phyloP scores from a whole-genome alignment of 2,113 vertebrate genomes.

The Thymallus thymallus region DNA sequence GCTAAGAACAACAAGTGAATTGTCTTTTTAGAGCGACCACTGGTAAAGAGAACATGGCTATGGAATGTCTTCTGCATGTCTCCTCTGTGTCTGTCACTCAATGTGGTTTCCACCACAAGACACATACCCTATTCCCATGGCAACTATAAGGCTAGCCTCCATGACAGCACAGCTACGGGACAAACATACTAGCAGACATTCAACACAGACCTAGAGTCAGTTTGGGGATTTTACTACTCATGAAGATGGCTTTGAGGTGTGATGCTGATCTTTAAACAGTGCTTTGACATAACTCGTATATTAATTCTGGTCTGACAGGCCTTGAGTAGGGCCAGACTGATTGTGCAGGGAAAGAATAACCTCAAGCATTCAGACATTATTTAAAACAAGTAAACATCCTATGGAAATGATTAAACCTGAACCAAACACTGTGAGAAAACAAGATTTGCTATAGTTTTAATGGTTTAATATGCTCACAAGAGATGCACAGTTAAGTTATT shows the following conservation, averaged over 20 bases:
- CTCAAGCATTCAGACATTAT: background rate
- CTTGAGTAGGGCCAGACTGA: background rate
- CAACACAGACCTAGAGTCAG: slow-evolving; percentile 12
- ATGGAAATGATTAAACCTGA: background rate
- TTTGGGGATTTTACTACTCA: background rate
- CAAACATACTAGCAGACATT: slow-evolving; percentile 41
- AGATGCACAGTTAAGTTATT: too few relatives aligned
- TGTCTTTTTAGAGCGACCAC: slow-evolving; percentile 57
- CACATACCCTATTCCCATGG: slow-evolving; percentile 62
- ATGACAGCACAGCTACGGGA: slow-evolving; percentile 42
- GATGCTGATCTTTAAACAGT: background rate
- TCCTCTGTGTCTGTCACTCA: slow-evolving; percentile 70
- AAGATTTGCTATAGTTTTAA: background rate
- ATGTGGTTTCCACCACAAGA: slow-evolving; percentile 73
- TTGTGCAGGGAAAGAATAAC: background rate
- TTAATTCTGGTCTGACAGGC: background rate
- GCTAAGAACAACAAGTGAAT: slow-evolving; percentile 47
- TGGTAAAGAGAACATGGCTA: slow-evolving; percentile 56
- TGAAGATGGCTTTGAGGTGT: too few relatives aligned
- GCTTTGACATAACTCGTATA: background rate
- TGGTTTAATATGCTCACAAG: background rate
- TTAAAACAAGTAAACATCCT: background rate
- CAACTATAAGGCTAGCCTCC: slow-evolving; percentile 61
- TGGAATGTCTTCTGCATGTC: slow-evolving; percentile 59
- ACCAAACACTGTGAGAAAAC: background rate